Percentiles rank a stretch among this genome's conserved stretches.
These are phyloP conservation scores for Brachypodius melanocephalos DNA, from an alignment of 2,113 vertebrate species.

Conservation along the genomic window DNA sequence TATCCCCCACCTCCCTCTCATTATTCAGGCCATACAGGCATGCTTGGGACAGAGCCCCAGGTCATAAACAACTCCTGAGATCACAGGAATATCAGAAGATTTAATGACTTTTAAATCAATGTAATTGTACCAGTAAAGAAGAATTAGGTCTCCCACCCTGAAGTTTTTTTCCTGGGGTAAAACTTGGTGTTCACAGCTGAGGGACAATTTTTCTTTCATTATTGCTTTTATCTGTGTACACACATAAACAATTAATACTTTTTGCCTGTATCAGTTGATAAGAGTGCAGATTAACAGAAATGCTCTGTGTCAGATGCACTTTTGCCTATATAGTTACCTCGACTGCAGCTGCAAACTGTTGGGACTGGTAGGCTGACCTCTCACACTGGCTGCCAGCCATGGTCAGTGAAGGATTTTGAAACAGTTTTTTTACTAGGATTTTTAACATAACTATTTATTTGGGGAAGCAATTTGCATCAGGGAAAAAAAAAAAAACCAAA, in stretches of 20 bases:
- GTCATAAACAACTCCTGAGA: not conserved
- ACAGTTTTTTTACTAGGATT: constrained; percentile 7
- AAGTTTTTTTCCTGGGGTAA: not conserved
- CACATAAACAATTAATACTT: not conserved
- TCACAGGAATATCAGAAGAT: not conserved
- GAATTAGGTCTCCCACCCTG: not conserved
- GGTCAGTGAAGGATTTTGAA: not conserved
- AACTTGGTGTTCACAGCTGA: not conserved
- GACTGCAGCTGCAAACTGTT: not conserved
- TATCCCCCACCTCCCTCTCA: not conserved
- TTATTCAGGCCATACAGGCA: not conserved
- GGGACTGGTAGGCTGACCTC: constrained; percentile 30
- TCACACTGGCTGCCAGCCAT: constrained; percentile 5
- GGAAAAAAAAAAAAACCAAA: not conserved
- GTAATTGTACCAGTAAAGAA: not conserved
- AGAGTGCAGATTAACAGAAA: not conserved
- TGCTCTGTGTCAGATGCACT: not conserved
- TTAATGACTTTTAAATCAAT: not conserved
- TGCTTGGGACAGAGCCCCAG: not conserved
- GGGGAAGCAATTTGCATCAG: not conserved
- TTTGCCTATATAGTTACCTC: constrained; percentile 1
- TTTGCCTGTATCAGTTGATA: not conserved
- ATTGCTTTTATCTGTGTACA: not conserved
- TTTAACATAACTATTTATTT: constrained; percentile 49
- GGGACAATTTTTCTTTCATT: not conserved